phyloP scores from a whole-genome alignment of 2,888 invertebrate genomes.

The Deilephila elpenor region DNA sequence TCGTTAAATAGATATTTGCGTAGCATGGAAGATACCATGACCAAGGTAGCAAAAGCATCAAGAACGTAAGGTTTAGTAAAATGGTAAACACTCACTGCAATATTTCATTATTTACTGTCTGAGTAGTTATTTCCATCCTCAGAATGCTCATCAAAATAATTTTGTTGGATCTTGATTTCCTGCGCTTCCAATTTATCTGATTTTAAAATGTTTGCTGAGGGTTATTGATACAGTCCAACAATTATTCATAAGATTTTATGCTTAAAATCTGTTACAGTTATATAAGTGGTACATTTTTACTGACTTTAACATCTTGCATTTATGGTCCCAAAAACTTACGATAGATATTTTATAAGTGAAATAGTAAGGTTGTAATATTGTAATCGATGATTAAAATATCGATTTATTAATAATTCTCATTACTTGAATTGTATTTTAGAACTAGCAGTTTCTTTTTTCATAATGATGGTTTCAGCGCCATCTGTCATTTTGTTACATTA shows the following conservation, averaged over 20 bases:
- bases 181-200: too few species aligned
- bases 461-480: conserved; percentile 6
- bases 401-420: neutral
- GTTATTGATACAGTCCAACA: too few species aligned
- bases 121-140: too few species aligned
- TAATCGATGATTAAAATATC: neutral
- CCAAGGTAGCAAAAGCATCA: conserved; percentile 65
- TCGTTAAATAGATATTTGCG: conserved; percentile 87
- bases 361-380: neutral
- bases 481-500: neutral
- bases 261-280: too few species aligned
- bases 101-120: neutral
- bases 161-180: too few species aligned
- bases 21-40: conserved; percentile 77
- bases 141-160: neutral
- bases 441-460: neutral
- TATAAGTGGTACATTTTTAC: neutral
- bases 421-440: neutral
- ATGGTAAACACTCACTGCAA: conserved; percentile 40
- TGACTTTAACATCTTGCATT: conserved; percentile 9
- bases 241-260: too few species aligned
- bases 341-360: conserved; percentile 10
- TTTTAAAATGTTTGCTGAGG: too few species aligned
- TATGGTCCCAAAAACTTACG: conserved; percentile 17
- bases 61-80: conserved; percentile 34